These are phyloP conservation scores for Momotus momota DNA, from an alignment of 2,797 vertebrate genomes.

Conservation along the genomic window DNA sequence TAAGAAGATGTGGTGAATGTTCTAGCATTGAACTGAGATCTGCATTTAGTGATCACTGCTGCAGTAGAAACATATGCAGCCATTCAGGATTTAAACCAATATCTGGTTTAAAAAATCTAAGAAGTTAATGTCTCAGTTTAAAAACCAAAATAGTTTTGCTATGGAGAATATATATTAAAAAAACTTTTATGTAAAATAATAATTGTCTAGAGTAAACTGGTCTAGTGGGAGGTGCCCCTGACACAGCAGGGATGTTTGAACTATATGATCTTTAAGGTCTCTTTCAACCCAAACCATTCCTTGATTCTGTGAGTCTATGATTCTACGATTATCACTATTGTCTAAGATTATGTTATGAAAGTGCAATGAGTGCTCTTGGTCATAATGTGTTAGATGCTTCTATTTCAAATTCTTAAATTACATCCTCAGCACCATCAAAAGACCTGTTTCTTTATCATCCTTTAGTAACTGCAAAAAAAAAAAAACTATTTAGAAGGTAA, in stretches of 20 bases:
- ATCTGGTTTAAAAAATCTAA: not conserved
- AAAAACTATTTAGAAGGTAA: not conserved
- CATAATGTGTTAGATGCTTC: not conserved
- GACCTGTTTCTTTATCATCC: not conserved
- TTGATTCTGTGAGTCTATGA: too few species aligned
- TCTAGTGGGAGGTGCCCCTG: too few species aligned
- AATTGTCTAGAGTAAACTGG: too few species aligned
- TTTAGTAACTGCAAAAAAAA: not conserved
- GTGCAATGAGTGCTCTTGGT: not conserved
- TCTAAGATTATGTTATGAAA: not conserved
- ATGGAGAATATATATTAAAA: not conserved
- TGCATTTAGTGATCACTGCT: not conserved
- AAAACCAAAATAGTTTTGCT: not conserved
- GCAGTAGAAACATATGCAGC: not conserved
- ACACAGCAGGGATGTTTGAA: too few species aligned
- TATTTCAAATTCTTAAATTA: not conserved
- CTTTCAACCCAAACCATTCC: too few species aligned
- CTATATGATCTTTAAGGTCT: too few species aligned
- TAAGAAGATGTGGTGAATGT: not conserved
- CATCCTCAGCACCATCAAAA: not conserved
- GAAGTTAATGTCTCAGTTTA: not conserved
- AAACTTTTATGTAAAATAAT: too few species aligned
- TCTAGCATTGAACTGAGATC: not conserved
- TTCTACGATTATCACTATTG: not conserved
- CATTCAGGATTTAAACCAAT: not conserved